Evolutionary conservation across 2,113 vertebrate species (phyloP), one percentile per base, ranked within the genome.

Genomic region (Stictonetta naevosa): DNA sequence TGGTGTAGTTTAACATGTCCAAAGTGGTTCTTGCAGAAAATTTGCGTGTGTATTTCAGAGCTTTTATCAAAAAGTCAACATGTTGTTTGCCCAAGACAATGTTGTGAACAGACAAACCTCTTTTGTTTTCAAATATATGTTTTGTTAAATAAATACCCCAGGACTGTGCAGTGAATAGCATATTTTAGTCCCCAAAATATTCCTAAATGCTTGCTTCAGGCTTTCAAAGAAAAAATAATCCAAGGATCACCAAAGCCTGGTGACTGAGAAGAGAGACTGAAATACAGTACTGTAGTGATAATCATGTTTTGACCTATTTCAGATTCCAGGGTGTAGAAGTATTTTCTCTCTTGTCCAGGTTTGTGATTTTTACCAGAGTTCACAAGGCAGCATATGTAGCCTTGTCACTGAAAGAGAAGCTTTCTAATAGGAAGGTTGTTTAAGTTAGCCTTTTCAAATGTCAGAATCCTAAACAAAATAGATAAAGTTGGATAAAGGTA

Each of bases 391-490:
- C 56, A 4, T 29, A 78, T 13, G 14, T 40, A 68, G 46, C 55
- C 66, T 71, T 88, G 80, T 90, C 50, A 64, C 76, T n/a, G 26
- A 16, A n/a, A 40, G 38, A 90, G 58, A 63, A n/a, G 80, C 69
- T 71, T 92, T 72, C 60, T 48, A 33, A 46, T 52, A 78, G 56
- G 64, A 62, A 72, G 75, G 31, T 42, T 92, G 75, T 77, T 81
- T 28, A 81, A 93, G 53, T 83, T 95, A 95, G 92, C 92, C 92
- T 96, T 96, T 96, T 94, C 95, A 93, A 92, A 94, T 84, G 88
- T 94, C 93, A 95, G 25, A 92, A 81, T 82, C 62, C 83, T 95
- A 94, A 93, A 38, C 38, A 50, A 82, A 94, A 58, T 26, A 62
- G 86, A 92, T 81, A 5, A 75, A 84, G 66, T 42, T 83, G 64